Conservation (phyloP, 2,797 vertebrate species). For the Syncerus caffer region DNA sequence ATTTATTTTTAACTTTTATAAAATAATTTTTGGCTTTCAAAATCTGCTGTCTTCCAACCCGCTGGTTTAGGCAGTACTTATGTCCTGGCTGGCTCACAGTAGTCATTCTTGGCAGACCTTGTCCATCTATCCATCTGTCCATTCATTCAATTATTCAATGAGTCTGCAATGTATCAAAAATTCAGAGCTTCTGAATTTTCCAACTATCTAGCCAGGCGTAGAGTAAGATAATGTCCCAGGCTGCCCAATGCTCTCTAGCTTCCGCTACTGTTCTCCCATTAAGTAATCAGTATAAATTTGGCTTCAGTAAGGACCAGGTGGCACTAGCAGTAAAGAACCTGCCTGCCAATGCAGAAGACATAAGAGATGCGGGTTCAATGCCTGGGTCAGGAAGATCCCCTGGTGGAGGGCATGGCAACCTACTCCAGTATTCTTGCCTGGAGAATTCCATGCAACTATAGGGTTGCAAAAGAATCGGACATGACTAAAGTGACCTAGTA, state of each 20-base stretch:
- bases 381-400: not conserved
- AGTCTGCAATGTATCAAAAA: not conserved
- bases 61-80: not conserved
- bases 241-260: not conserved
- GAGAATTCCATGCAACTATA: not conserved
- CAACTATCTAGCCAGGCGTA: not conserved
- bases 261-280: not conserved
- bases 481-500: not conserved
- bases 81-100: not conserved
- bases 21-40: not conserved
- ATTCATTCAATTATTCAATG: not conserved
- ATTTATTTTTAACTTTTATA: not conserved
- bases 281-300: not conserved
- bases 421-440: not conserved
- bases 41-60: not conserved
- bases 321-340: not conserved
- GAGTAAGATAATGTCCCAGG: not conserved
- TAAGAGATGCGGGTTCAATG: not conserved
- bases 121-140: not conserved
- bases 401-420: not conserved
- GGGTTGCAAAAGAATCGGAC: not conserved
- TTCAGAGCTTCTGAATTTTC: not conserved
- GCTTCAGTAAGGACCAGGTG: not conserved
- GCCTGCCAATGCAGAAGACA: not conserved
- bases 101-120: not conserved